Percentiles rank a stretch among this genome's conserved stretches.
phyloP scores from a whole-genome alignment of 2,113 vertebrate species.

The Epinephelus moara region DNA sequence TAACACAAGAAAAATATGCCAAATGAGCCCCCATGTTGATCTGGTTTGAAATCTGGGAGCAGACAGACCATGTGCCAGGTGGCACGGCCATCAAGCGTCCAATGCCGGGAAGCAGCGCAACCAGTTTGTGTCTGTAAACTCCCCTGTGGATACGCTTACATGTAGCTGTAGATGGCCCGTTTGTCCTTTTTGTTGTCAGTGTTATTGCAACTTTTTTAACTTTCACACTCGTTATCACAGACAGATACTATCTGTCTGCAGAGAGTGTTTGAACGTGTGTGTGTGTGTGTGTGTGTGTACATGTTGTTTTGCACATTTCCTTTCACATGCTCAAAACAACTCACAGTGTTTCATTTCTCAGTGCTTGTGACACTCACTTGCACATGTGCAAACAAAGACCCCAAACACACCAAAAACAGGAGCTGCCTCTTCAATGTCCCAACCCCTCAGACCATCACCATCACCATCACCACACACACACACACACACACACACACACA shows the following conservation, averaged over 20 bases:
- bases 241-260: background rate
- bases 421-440: background rate
- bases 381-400: slow-evolving; percentile 34
- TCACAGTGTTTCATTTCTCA: background rate
- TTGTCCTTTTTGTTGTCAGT: background rate
- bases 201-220: background rate
- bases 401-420: slow-evolving; percentile 21
- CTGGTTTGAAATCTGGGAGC: too few species aligned
- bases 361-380: slow-evolving; percentile 26
- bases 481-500: slow-evolving; percentile 23
- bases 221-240: background rate
- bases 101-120: too few species aligned
- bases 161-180: background rate
- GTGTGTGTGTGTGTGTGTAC: background rate
- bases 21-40: too few species aligned
- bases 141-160: background rate
- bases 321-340: background rate
- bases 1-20: too few species aligned
- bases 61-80: too few species aligned
- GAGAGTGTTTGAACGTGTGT: background rate
- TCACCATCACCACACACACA: background rate
- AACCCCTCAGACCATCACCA: background rate
- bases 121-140: too few species aligned
- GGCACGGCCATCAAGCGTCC: too few species aligned
- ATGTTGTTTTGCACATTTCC: background rate